Percentiles rank a stretch among this genome's conserved stretches.
Evolutionary conservation across 2,888 invertebrate genomes (phyloP).

Genomic region (Drosophila maculinotata): DNA sequence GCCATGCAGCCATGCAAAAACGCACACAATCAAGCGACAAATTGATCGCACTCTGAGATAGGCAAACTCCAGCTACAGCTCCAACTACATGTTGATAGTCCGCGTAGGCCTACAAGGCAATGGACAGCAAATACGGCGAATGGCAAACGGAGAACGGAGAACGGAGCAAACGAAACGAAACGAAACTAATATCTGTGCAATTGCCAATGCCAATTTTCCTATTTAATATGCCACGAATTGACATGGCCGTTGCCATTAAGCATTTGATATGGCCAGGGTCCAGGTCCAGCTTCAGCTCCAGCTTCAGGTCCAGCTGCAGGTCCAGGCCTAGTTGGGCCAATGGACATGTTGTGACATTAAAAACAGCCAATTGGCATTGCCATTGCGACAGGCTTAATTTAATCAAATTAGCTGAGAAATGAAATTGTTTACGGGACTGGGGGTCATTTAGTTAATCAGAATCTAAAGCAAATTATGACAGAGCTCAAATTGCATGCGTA

Average conservation of each 20-base stretch:
- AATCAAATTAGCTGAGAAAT: constrained; percentile 78
- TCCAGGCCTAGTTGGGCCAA: constrained; percentile 10
- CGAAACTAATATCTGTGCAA: constrained; percentile 76
- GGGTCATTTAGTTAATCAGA: constrained; percentile 66
- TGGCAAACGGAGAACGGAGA: too few species aligned
- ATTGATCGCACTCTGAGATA: constrained; percentile 76
- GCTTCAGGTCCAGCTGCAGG: constrained; percentile 19
- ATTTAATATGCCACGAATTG: constrained; percentile 82
- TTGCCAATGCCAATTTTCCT: constrained; percentile 80
- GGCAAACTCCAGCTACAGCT: constrained; percentile 36
- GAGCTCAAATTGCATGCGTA: constrained; percentile 50
- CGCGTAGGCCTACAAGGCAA: constrained; percentile 57
- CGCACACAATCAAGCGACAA: constrained; percentile 79
- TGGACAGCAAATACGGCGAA: constrained; percentile 1
- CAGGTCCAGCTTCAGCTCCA: constrained; percentile 11
- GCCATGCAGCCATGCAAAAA: constrained; percentile 58
- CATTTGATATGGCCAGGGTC: constrained; percentile 66
- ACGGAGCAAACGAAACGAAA: background rate
- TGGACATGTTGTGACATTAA: constrained; percentile 67
- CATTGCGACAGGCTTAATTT: constrained; percentile 61
- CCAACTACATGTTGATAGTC: constrained; percentile 22
- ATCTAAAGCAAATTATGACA: constrained; percentile 72
- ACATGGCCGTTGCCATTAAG: constrained; percentile 78
- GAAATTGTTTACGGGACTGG: constrained; percentile 41
- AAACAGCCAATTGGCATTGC: constrained; percentile 43